Conservation (phyloP, 2,113 vertebrate genomes). For the Nycticryphes semicollaris region DNA sequence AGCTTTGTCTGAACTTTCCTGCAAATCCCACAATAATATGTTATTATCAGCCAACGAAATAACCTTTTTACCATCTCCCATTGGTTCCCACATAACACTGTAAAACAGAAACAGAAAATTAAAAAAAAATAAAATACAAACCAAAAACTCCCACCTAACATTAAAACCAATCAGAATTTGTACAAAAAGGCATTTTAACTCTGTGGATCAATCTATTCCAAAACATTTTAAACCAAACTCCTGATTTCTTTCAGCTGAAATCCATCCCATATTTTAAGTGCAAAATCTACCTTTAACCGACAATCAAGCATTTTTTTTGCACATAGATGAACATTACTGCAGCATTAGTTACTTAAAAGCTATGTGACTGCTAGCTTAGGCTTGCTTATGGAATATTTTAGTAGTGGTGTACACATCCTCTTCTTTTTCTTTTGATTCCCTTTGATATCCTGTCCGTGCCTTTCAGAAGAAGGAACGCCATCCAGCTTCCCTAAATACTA, state of each 20-base stretch:
- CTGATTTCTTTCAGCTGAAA: not conserved
- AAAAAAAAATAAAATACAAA: not conserved
- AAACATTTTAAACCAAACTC: not conserved
- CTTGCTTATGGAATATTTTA: not conserved
- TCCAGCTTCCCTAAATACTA: not conserved
- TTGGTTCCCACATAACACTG: conserved; percentile 95
- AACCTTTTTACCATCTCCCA: conserved; percentile 91
- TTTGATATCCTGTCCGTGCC: not conserved
- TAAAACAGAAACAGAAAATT: conserved; percentile 8
- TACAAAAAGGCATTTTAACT: not conserved
- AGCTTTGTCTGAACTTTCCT: conserved; percentile 88
- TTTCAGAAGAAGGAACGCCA: not conserved
- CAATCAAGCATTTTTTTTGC: not conserved
- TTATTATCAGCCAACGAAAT: conserved; percentile 94
- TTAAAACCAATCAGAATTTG: not conserved
- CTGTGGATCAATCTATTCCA: not conserved
- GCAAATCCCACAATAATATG: conserved; percentile 92
- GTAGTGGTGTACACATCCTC: not conserved
- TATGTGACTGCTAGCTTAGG: not conserved
- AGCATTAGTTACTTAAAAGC: not conserved
- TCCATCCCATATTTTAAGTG: not conserved
- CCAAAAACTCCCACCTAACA: not conserved
- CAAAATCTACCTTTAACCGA: not conserved
- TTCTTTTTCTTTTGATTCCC: not conserved
- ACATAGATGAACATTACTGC: not conserved